Evolutionary conservation across 2,797 vertebrate species (phyloP), one percentile per base, ranked within the genome.

Genomic region (Rallus crepitans): DNA sequence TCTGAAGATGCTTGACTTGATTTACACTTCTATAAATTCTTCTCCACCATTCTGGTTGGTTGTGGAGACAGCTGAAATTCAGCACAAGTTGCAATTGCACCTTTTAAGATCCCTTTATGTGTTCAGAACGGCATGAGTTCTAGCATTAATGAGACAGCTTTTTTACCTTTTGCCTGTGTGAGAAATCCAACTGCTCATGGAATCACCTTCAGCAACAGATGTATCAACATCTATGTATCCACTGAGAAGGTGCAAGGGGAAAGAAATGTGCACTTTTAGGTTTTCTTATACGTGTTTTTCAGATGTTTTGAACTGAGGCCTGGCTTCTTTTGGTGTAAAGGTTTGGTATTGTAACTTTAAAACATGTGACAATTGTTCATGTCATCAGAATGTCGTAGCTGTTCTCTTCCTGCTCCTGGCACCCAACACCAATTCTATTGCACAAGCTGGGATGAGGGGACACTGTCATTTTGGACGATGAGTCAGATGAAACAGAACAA

Each of bases 201-300:
- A 87, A 52, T 68, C 13, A 21, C 39, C 47, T 77, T 73, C 48
- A 86, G 28, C 47, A 45, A 30, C 1, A 72, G 28, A 15, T 72
- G 14, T 42, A 50, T 50, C 37, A 15, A 10, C 53, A 37, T 3
- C 11, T 60, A 13, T 39, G 15, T 1, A 1, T 42, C 47, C 24
- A 53, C 17, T 39, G 30, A 69, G 23, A 89, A 13, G 31, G 7
- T 3, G 27, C 31, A 66, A 87, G 19, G 12, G 7, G 15, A 57
- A 88, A 40, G 2, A 55, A 52, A 30, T 3, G 31, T 1, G 0
- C 3, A 2, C 1, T 23, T 82, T 59, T 18, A 55, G 8, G 27
- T 21, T 23, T 23, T 47, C 35, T 47, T 47, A 47, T 47, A 23
- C 10, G 4, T 47, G 45, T 47, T 47, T 47, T 47, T 68, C 42